Evolutionary conservation across 2,888 invertebrate species (phyloP), one percentile per base, ranked within the genome.

Genomic region (Caradrina clavipalpis): DNA sequence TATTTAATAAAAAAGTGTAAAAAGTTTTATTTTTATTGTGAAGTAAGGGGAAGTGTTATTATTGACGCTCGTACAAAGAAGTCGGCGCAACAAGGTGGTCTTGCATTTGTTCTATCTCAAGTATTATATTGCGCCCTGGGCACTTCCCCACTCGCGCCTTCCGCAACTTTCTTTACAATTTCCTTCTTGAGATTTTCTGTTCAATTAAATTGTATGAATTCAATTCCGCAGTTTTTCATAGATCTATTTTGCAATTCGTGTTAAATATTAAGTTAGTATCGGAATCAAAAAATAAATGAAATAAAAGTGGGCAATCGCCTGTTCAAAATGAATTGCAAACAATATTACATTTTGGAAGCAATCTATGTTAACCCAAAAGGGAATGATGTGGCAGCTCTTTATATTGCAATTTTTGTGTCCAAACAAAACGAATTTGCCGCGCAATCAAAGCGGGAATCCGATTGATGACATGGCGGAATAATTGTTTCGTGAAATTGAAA

Each of bases 361-460:
- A 96, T 95, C 94, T 94, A 95, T 94, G 95, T 94, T 94, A 94
- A 95, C 93, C 95, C 93, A 90, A 95, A 95, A 93, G 94, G 95
- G 95, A 95, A 96, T 96, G 96, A 95, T 95, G 96, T 95, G 96
- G 95, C 94, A 93, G 94, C 95, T 95, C 95, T 96, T 95, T 96
- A 95, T 95, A 95, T 95, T 95, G 95, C 96, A 96, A 95, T 95
- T 96, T 96, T 95, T 96, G 95, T 94, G 93, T 94, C 92, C 94
- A 96, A 96, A 96, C 95, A 96, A 96, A 96, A 95, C 95, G 94
- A 96, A 95, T 96, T 96, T 95, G 95, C 95, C 93, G 94, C 94
- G 95, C 96, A 96, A 96, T 96, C 96, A 96, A 95, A 96, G 94
- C 95, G 93, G 93, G 94, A 93, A 94, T 95, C 95, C 95, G 94